Base-by-base conservation (phyloP, 2,113 vertebrate genomes). In the Sceloporus undulatus region DNA sequence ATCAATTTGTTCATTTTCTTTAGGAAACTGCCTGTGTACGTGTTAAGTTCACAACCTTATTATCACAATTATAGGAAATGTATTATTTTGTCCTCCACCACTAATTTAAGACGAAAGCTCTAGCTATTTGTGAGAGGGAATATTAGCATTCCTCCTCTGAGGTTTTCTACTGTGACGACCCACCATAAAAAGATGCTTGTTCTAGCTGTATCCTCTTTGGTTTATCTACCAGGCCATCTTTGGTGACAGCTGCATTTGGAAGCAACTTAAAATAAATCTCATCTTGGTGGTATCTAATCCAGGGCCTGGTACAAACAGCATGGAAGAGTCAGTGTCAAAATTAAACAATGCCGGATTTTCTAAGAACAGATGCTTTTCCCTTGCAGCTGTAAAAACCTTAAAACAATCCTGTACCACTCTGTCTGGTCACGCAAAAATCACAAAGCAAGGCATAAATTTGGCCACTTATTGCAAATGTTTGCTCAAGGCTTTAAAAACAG, bases 351-450 rank as follows among this genome's bases (percentile, higher is more conserved):
- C 96, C 83, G 92, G 96, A 97, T 97, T 97, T 97, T 95, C 97
- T 93, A 94, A 95, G 98, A 98, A 97, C 98, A 99, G 98, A 99
- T 99, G 98, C 98, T 98, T 98, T 98, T 98, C 96, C 97, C 96
- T 95, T 97, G 98, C 98, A 99, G 98, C 98, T 99, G 98, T 98
- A 97, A 97, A 97, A 98, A 97, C 97, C 97, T 96, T 95, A 94
- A 96, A 97, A 97, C 96, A 99, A 99, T 99, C 99, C 98, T 95
- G 94, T 88, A 94, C 97, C 96, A 96, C 96, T 97, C 98, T 97
- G 98, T 99, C 98, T 99, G 98, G 98, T 99, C 98, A 99, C 98
- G 98, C 97, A 99, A 97, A 94, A 94, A 95, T 81, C 94, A 97
- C 97, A 97, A 97, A 97, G 97, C 96, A 94, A 95, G 94, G 97